phyloP scores from a whole-genome alignment of 2,888 invertebrate species.

The Trissolcus brochymenae region DNA sequence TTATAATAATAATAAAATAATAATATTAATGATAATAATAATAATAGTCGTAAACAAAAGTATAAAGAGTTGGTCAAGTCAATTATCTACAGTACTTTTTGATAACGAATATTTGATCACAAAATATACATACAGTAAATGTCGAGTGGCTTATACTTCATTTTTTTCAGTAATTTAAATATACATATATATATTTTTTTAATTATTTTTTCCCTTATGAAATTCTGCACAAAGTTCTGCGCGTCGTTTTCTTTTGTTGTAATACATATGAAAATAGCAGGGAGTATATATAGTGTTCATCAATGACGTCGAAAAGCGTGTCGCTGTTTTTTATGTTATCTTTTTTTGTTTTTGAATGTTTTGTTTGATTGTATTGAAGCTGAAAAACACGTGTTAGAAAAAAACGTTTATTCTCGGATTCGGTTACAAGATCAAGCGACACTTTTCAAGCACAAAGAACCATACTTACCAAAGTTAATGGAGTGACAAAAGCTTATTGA shows the following conservation, averaged over 20 bases:
- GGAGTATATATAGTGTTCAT: conserved; percentile 6
- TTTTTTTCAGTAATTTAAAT: conserved; percentile 41
- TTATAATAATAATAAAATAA: conserved; percentile 58
- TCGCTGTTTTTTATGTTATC: no score
- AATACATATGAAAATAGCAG: conserved; percentile 47
- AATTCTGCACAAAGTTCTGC: no score
- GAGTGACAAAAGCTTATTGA: conserved; percentile 21
- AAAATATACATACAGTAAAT: conserved; percentile 75
- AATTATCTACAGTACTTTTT: conserved; percentile 75
- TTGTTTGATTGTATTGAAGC: no score
- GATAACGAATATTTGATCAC: conserved; percentile 75
- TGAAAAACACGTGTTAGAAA: no score
- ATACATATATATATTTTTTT: conserved; percentile 16
- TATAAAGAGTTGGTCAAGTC: conserved; percentile 72
- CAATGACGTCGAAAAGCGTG: no score
- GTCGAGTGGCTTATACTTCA: conserved; percentile 59
- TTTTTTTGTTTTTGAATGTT: no score
- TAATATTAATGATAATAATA: conserved; percentile 58
- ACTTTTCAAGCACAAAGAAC: no score
- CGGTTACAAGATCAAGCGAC: no score
- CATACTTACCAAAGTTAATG: no score
- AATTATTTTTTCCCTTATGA: no score
- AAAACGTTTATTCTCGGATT: no score
- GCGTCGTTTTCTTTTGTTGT: conserved; percentile 22
- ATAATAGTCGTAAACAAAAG: conserved; percentile 62